phyloP scores from a whole-genome alignment of 2,113 vertebrate genomes.

The Sorex fumeus region DNA sequence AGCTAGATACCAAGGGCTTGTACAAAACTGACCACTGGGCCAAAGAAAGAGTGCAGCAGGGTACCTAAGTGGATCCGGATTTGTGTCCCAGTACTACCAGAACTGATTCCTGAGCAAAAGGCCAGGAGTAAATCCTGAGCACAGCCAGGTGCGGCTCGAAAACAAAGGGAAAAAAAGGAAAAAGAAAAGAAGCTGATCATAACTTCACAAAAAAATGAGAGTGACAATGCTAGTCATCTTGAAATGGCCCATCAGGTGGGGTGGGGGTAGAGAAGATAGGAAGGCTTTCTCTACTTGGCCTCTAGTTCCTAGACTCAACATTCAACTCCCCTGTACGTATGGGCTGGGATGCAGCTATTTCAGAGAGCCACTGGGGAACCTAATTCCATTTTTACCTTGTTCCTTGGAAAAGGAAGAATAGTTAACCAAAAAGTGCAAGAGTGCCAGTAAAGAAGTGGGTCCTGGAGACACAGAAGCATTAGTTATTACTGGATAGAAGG shows the following conservation, averaged over 20 bases:
- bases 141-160: too few relatives aligned
- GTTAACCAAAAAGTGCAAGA: background rate
- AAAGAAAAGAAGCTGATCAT: background rate
- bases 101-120: too few relatives aligned
- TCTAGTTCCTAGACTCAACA: conserved; percentile 25
- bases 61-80: background rate
- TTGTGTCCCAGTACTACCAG: too few relatives aligned
- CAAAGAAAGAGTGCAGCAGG: background rate
- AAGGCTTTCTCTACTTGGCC: background rate
- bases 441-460: background rate
- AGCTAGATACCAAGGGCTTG: background rate
- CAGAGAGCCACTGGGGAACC: background rate
- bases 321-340: background rate
- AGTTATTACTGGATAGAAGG: background rate
- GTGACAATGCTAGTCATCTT: background rate
- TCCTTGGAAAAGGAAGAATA: background rate
- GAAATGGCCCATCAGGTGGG: background rate
- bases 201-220: background rate
- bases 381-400: background rate
- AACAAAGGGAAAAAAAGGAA: too few relatives aligned
- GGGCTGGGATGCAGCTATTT: background rate
- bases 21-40: background rate
- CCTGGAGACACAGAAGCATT: background rate
- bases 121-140: too few relatives aligned
- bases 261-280: background rate